phyloP scores from a whole-genome alignment of 1,140 invertebrate species.

The Macrocentrus cingulum region DNA sequence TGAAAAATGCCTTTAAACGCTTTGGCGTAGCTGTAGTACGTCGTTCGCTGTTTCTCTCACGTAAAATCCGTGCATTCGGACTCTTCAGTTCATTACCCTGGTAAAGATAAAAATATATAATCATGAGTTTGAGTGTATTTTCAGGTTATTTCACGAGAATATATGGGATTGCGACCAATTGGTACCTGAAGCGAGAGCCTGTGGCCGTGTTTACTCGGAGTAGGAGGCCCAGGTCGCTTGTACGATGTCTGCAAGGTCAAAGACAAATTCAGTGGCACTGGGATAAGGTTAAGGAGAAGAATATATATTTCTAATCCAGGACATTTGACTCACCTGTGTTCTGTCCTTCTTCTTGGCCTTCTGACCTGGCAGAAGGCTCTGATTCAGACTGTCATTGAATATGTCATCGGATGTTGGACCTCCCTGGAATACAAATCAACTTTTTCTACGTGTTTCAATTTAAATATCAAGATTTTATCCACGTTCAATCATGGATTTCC shows the following conservation, averaged over 20 bases:
- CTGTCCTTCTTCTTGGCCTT: slow-evolving; percentile 63
- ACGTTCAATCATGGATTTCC: no score
- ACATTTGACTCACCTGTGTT: slow-evolving; percentile 48
- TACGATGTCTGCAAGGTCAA: slow-evolving; percentile 65
- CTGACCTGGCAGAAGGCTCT: slow-evolving; percentile 61
- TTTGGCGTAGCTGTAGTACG: slow-evolving; percentile 30
- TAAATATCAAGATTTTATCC: no score
- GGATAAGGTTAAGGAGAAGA: slow-evolving; percentile 7
- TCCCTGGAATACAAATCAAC: slow-evolving; percentile 46
- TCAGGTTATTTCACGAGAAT: no score
- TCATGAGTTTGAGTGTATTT: no score
- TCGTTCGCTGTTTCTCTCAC: slow-evolving; percentile 28
- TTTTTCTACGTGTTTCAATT: slow-evolving; percentile 37
- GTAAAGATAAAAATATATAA: not conserved
- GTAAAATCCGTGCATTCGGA: slow-evolving; percentile 27
- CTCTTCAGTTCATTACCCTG: slow-evolving; percentile 32
- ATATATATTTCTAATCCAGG: not conserved
- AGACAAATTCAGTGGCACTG: slow-evolving; percentile 26
- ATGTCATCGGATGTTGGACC: slow-evolving; percentile 54
- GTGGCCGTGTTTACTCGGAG: slow-evolving; percentile 80
- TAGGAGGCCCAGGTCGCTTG: slow-evolving; percentile 80
- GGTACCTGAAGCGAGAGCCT: slow-evolving; percentile 66
- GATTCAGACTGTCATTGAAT: slow-evolving; percentile 65
- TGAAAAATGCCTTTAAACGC: slow-evolving; percentile 28
- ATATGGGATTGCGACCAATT: no score